Percentiles rank a stretch among this genome's conserved stretches.
These are phyloP conservation scores for Endotricha flammealis DNA, from an alignment of 2,888 invertebrate species.

Conservation along the genomic window DNA sequence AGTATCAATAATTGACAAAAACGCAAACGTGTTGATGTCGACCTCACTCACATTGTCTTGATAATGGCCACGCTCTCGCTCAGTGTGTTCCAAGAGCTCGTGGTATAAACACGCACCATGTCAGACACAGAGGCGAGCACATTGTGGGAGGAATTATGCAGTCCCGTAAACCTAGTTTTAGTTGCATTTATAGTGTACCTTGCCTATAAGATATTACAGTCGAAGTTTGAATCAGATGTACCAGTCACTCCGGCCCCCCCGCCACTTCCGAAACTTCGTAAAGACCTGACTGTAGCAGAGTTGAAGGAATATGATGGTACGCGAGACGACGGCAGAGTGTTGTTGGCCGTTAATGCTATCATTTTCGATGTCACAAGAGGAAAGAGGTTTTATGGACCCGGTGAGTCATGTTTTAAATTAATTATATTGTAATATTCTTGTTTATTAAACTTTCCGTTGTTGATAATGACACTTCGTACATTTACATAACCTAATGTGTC, in stretches of 20 bases:
- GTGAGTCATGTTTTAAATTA: constrained; percentile 69
- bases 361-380: constrained; percentile 97
- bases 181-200: constrained; percentile 68
- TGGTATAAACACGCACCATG: constrained; percentile 35
- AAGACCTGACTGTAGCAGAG: constrained; percentile 93
- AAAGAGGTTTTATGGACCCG: constrained; percentile 94
- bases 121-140: constrained; percentile 38
- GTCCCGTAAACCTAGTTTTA: constrained; percentile 59
- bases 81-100: constrained; percentile 27
- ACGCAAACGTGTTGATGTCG: constrained; percentile 11
- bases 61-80: constrained; percentile 9
- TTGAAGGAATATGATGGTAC: constrained; percentile 90
- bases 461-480: no score
- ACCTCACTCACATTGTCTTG: constrained; percentile 4
- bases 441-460: no score
- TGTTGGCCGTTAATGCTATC: constrained; percentile 94
- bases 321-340: constrained; percentile 90
- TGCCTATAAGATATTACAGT: constrained; percentile 80
- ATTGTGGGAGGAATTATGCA: constrained; percentile 66
- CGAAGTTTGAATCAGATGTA: constrained; percentile 55
- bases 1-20: constrained; percentile 12
- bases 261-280: constrained; percentile 87
- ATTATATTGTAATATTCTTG: constrained; percentile 13
- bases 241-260: constrained; percentile 65
- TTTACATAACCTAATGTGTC: no score